Conservation (phyloP, 1,140 invertebrate genomes). For the Tenebrio molitor region DNA sequence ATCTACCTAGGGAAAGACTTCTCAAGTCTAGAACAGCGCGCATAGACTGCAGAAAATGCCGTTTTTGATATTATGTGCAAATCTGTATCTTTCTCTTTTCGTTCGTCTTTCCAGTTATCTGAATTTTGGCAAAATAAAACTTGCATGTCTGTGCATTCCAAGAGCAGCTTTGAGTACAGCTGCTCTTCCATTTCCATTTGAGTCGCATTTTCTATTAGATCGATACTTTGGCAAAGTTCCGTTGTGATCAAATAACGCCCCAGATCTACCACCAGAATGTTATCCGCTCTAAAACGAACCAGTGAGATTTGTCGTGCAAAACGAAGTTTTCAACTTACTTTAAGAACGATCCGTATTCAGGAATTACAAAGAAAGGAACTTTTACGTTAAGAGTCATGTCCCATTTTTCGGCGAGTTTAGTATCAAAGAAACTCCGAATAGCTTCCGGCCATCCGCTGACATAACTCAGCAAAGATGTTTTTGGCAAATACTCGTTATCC, state of each 20-base stretch:
- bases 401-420: conserved; percentile 71
- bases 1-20: conserved; percentile 61
- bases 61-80: conserved; percentile 81
- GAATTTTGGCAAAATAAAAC: conserved; percentile 74
- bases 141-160: conserved; percentile 79
- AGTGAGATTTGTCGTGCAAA: conserved; percentile 12
- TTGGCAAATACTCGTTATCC: conserved; percentile 11
- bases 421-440: conserved; percentile 58
- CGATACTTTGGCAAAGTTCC: conserved; percentile 79
- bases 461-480: conserved; percentile 64
- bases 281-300: conserved; percentile 69
- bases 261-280: conserved; percentile 81
- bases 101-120: conserved; percentile 82
- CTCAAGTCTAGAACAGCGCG: conserved; percentile 56
- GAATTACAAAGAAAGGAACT: conserved; percentile 84
- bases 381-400: conserved; percentile 83
- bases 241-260: conserved; percentile 80
- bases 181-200: conserved; percentile 87
- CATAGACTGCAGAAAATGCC: conserved; percentile 57
- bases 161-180: conserved; percentile 83
- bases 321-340: conserved; percentile 71
- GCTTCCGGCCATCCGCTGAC: conserved; percentile 63
- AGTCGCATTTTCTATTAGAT: conserved; percentile 81
- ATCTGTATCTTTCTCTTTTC: conserved; percentile 80
- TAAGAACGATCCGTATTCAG: conserved; percentile 81